phyloP scores from a whole-genome alignment of 2,888 invertebrate species.

The Philopedon plagiatum region DNA sequence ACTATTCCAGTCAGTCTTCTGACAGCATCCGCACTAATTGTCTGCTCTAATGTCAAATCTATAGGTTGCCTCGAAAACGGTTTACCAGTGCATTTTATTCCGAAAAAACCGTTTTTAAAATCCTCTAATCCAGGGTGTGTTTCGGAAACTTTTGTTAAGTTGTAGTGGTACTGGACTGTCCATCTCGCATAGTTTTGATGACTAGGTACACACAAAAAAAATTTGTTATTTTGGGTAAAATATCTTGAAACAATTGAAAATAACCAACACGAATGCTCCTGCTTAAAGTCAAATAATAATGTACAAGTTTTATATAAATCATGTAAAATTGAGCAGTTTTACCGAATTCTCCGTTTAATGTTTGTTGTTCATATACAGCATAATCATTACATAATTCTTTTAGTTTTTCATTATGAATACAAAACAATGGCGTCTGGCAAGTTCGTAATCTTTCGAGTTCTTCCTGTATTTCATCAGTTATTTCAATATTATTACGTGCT shows the following conservation, averaged over 20 bases:
- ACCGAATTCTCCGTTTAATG: constrained; percentile 44
- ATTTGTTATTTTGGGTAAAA: constrained; percentile 58
- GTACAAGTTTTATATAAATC: constrained; percentile 24
- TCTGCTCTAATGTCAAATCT: constrained; percentile 47
- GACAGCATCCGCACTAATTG: constrained; percentile 49
- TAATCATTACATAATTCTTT: constrained; percentile 48
- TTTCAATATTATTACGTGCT: not conserved
- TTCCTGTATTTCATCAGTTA: not conserved
- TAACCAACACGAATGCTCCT: constrained; percentile 44
- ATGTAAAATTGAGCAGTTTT: constrained; percentile 49
- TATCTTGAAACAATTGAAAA: constrained; percentile 53
- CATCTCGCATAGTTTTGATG: constrained; percentile 43
- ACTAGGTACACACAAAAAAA: constrained; percentile 61
- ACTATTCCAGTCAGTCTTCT: constrained; percentile 42
- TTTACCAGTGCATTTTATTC: constrained; percentile 49
- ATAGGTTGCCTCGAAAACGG: constrained; percentile 42
- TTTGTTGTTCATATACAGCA: constrained; percentile 49
- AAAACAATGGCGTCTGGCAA: constrained; percentile 33
- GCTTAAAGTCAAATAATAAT: constrained; percentile 37
- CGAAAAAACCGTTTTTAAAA: constrained; percentile 45
- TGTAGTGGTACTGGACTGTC: constrained; percentile 50
- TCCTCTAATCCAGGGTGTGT: constrained; percentile 37
- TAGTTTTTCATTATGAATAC: constrained; percentile 46
- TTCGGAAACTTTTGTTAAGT: constrained; percentile 58
- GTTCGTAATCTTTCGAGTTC: constrained; percentile 23